Conservation (phyloP, 2,113 vertebrate genomes). For the Microcebus murinus region DNA sequence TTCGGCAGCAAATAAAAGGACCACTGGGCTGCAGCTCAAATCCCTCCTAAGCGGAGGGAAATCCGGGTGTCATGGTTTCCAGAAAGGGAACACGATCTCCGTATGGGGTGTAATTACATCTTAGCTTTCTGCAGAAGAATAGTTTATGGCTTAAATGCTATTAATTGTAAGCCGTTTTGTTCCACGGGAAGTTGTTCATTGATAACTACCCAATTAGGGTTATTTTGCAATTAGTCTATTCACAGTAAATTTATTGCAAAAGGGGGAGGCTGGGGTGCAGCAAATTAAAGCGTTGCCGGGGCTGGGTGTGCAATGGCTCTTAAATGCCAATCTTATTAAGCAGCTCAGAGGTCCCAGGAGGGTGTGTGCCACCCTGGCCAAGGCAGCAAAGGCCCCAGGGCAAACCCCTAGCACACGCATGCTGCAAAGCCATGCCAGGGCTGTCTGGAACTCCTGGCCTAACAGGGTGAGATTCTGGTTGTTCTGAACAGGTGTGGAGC, state of each 20-base stretch:
- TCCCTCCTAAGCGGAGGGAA: slow-evolving; percentile 59
- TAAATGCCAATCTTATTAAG: slow-evolving; percentile 74
- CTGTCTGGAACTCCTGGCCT: not conserved
- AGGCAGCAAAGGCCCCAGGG: not conserved
- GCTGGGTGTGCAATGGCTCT: slow-evolving; percentile 70
- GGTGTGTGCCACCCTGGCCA: not conserved
- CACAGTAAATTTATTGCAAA: slow-evolving; percentile 87
- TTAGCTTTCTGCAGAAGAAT: slow-evolving; percentile 81
- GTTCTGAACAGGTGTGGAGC: not conserved
- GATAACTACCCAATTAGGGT: slow-evolving; percentile 89
- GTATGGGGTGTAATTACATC: slow-evolving; percentile 83
- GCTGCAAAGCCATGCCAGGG: fast-evolving
- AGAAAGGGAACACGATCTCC: slow-evolving; percentile 77
- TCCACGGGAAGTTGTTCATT: slow-evolving; percentile 86
- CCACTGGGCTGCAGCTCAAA: slow-evolving; percentile 54
- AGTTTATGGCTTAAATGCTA: slow-evolving; percentile 84
- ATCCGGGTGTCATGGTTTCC: slow-evolving; percentile 74
- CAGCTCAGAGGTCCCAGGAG: slow-evolving; percentile 50
- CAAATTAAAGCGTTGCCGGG: slow-evolving; percentile 79
- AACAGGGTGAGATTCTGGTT: not conserved
- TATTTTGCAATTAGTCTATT: slow-evolving; percentile 90
- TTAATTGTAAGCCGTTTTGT: slow-evolving; percentile 88
- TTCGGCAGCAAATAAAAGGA: slow-evolving; percentile 33
- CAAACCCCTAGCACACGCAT: not conserved
- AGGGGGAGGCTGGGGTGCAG: slow-evolving; percentile 79